Conservation (phyloP, 1,140 invertebrate genomes). For the Palaemon carinicauda region DNA sequence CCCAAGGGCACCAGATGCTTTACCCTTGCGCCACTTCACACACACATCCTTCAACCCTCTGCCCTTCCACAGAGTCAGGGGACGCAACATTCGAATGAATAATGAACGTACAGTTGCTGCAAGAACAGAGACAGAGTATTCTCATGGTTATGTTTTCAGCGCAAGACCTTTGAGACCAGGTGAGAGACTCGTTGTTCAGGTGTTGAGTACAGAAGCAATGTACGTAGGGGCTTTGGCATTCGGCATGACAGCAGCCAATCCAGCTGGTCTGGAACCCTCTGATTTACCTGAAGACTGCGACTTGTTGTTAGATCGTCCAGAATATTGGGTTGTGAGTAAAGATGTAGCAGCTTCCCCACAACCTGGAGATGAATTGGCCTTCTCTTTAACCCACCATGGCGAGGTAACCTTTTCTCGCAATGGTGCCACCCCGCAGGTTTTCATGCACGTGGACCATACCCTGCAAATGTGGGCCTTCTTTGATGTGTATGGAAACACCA, state of each 20-base stretch:
- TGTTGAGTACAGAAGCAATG: slow-evolving; percentile 82
- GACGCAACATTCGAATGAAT: slow-evolving; percentile 84
- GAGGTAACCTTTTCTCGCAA: slow-evolving; percentile 91
- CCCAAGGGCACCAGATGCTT: slow-evolving; percentile 35
- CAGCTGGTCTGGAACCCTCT: slow-evolving; percentile 73
- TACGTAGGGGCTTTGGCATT: slow-evolving; percentile 89
- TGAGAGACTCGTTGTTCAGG: slow-evolving; percentile 83
- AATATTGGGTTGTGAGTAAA: slow-evolving; percentile 96
- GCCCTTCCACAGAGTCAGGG: slow-evolving; percentile 71
- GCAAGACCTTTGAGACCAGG: slow-evolving; percentile 82
- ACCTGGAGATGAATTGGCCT: slow-evolving; percentile 82
- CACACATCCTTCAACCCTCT: slow-evolving; percentile 48
- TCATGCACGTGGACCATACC: slow-evolving; percentile 95
- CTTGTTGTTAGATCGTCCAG: slow-evolving; percentile 87
- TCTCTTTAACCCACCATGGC: slow-evolving; percentile 65
- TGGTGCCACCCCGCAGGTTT: slow-evolving; percentile 77
- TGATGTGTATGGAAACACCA: slow-evolving; percentile 93
- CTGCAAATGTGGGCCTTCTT: slow-evolving; percentile 92
- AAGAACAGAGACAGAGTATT: slow-evolving; percentile 84
- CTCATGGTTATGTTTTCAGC: slow-evolving; percentile 94
- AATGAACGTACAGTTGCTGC: slow-evolving; percentile 82
- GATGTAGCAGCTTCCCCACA: slow-evolving; percentile 86
- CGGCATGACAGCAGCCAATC: slow-evolving; percentile 93
- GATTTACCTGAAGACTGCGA: slow-evolving; percentile 94
- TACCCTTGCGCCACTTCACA: slow-evolving; percentile 42